Percentiles rank a stretch among this genome's conserved stretches.
These are phyloP conservation scores for Boulengeromyrus knoepffleri DNA, from an alignment of 2,113 vertebrate genomes.

Conservation along the genomic window DNA sequence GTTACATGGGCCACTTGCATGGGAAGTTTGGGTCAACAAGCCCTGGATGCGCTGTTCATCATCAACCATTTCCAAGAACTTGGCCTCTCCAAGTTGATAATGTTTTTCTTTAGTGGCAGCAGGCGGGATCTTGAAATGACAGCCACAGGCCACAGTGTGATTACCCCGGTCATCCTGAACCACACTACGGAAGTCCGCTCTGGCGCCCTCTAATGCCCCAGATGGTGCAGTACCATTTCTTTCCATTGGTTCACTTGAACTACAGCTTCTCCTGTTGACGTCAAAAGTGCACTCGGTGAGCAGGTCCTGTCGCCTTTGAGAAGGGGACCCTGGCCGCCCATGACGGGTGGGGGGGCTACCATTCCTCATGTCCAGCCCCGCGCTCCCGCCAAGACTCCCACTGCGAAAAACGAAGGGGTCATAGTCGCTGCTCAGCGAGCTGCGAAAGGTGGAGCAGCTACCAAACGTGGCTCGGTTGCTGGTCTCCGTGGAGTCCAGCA, in stretches of 20 bases:
- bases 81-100: conserved; percentile 48
- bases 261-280: conserved; percentile 82
- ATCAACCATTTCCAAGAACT: conserved; percentile 48
- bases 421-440: conserved; percentile 94
- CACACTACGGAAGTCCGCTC: conserved; percentile 49
- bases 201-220: conserved; percentile 61
- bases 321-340: conserved; percentile 56
- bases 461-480: conserved; percentile 95
- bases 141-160: conserved; percentile 60
- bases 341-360: conserved; percentile 44
- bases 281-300: conserved; percentile 85
- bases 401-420: conserved; percentile 92
- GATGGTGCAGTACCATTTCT: conserved; percentile 75
- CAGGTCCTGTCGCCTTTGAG: conserved; percentile 74
- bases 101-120: conserved; percentile 44
- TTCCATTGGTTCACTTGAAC: conserved; percentile 83
- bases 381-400: conserved; percentile 73
- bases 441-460: conserved; percentile 94
- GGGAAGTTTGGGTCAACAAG: conserved; percentile 44
- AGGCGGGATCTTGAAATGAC: conserved; percentile 75
- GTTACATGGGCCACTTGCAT: conserved; percentile 68
- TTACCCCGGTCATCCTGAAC: conserved; percentile 56
- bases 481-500: conserved; percentile 90
- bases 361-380: conserved; percentile 39
- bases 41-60: conserved; percentile 58